These are phyloP conservation scores for Alcedo quadribrachys DNA, from an alignment of 2,797 vertebrate genomes.

Conservation along the genomic window DNA sequence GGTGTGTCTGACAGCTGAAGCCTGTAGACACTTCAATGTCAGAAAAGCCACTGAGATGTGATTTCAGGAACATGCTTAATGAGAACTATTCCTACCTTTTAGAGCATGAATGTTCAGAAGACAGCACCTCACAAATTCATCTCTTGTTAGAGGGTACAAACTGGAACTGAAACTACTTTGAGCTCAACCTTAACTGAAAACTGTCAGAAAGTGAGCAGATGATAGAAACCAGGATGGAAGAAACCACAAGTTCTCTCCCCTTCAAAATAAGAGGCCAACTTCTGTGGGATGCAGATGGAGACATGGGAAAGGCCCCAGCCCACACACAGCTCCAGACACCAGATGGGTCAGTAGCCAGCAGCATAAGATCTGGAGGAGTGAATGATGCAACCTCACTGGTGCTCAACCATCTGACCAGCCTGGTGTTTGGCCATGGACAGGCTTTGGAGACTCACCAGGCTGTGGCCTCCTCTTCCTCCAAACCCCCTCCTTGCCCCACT, in stretches of 20 bases:
- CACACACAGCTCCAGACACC: neutral
- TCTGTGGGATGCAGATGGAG: neutral
- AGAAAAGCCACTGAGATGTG: neutral
- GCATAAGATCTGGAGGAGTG: rapidly evolving
- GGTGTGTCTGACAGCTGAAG: neutral
- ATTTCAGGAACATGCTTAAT: neutral
- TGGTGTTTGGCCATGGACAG: rapidly evolving
- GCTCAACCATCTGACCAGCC: neutral
- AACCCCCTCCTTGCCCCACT: rapidly evolving
- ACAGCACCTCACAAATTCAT: neutral
- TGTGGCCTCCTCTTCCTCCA: rapidly evolving
- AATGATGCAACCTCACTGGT: rapidly evolving
- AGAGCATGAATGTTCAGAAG: neutral
- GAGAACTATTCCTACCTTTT: neutral
- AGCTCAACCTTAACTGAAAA: neutral
- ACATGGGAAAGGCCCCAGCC: neutral
- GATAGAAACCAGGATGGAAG: neutral
- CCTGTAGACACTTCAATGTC: neutral
- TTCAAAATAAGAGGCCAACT: neutral
- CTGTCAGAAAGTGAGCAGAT: neutral
- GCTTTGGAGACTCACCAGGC: neutral
- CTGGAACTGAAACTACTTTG: neutral
- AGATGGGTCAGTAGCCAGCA: neutral
- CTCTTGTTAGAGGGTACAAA: neutral
- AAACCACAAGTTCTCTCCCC: neutral